These are phyloP conservation scores for Tachysurus vachellii DNA, from an alignment of 2,113 vertebrate species.

Conservation along the genomic window DNA sequence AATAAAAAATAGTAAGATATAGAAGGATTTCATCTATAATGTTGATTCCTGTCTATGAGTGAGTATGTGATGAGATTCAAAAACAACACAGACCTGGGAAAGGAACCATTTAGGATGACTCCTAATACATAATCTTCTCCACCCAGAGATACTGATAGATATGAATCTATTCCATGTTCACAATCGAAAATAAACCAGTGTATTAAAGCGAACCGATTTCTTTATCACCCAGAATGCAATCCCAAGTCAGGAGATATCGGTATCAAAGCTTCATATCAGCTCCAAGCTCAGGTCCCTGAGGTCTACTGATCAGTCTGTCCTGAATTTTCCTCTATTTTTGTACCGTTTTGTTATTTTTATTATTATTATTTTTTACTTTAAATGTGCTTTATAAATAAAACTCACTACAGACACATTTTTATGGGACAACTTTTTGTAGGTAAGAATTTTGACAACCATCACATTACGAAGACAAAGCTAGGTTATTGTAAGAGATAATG, in stretches of 20 bases:
- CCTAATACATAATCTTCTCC: neutral
- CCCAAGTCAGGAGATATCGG: neutral
- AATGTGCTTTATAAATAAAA: neutral
- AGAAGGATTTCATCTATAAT: neutral
- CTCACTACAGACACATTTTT: neutral
- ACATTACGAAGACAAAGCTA: neutral
- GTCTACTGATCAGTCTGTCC: neutral
- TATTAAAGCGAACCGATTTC: neutral
- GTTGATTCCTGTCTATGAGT: neutral
- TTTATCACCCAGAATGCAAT: neutral
- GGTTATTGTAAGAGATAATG: conserved; percentile 4
- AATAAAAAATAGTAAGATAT: neutral
- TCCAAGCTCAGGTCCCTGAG: neutral
- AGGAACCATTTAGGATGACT: neutral
- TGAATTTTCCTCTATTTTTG: neutral
- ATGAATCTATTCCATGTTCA: conserved; percentile 9
- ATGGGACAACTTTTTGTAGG: neutral
- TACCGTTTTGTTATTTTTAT: too few relatives aligned
- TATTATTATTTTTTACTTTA: neutral
- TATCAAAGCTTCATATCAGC: neutral
- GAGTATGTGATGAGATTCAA: neutral
- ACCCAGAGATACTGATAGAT: conserved; percentile 3
- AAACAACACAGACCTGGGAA: neutral
- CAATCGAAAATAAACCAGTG: conserved; percentile 27
- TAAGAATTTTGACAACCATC: neutral